phyloP scores from a whole-genome alignment of 1,140 invertebrate species.

The Drosophila murphyi region DNA sequence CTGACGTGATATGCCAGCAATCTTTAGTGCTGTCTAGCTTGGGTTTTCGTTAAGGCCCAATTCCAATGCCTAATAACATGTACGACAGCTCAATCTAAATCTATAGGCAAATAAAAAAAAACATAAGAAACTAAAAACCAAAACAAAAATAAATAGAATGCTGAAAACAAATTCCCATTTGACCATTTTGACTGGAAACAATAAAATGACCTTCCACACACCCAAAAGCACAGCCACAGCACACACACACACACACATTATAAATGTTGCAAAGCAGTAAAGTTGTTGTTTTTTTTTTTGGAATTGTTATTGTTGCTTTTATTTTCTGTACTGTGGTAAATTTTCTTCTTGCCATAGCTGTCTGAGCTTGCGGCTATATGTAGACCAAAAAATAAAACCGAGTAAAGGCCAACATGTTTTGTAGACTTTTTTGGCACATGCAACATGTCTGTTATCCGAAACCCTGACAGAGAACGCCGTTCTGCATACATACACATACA shows the following conservation, averaged over 20 bases:
- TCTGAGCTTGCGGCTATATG: conserved; percentile 29
- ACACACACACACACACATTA: conserved; percentile 34
- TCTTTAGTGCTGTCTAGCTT: conserved; percentile 19
- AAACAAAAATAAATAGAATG: conserved; percentile 35
- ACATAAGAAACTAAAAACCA: background rate
- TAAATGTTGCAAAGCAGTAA: conserved; percentile 75
- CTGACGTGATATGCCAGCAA: conserved; percentile 23
- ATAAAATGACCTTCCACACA: conserved; percentile 69
- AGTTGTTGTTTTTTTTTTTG: conserved; percentile 52
- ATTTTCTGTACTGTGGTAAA: conserved; percentile 28
- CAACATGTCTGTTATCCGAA: conserved; percentile 39
- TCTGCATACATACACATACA: background rate
- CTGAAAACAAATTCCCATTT: conserved; percentile 74
- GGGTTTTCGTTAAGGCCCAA: conserved; percentile 16
- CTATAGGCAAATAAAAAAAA: conserved; percentile 58
- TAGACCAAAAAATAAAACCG: conserved; percentile 44
- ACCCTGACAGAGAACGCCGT: background rate
- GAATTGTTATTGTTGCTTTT: conserved; percentile 8
- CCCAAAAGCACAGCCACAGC: background rate
- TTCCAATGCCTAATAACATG: conserved; percentile 47
- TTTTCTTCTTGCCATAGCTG: conserved; percentile 12
- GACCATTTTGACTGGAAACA: conserved; percentile 77
- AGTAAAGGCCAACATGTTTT: conserved; percentile 33
- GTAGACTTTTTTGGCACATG: conserved; percentile 65
- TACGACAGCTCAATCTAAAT: conserved; percentile 78